phyloP scores from a whole-genome alignment of 2,797 vertebrate genomes.

The Picus viridis region DNA sequence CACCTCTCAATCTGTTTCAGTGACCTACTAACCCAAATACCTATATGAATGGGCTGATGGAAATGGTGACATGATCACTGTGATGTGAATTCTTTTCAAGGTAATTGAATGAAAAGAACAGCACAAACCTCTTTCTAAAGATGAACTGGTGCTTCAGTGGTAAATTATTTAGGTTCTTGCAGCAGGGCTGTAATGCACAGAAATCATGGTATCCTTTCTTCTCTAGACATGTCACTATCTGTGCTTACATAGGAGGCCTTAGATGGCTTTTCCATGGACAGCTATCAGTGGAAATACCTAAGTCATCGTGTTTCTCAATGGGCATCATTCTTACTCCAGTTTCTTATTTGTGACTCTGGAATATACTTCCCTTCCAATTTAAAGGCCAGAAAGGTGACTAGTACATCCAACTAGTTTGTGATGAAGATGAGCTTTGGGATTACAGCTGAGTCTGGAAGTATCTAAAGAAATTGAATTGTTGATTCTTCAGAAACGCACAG shows the following conservation, averaged over 20 bases:
- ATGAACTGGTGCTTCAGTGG: neutral
- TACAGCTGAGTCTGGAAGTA: neutral
- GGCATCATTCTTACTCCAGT: neutral
- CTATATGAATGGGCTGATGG: conserved; percentile 28
- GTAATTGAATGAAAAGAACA: conserved; percentile 22
- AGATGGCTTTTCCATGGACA: neutral
- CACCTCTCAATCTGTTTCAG: conserved; percentile 52
- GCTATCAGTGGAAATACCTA: neutral
- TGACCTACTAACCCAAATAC: conserved; percentile 65
- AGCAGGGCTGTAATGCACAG: neutral
- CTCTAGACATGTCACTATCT: neutral
- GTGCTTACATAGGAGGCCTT: neutral
- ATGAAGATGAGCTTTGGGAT: neutral
- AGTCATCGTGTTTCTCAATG: neutral
- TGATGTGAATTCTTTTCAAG: conserved; percentile 28
- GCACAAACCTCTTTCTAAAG: conserved; percentile 22
- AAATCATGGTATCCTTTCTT: neutral
- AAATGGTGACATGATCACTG: conserved; percentile 30
- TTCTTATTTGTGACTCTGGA: neutral
- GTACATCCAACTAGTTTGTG: neutral
- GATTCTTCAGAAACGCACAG: too few species aligned
- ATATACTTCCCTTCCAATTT: neutral
- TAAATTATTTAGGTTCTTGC: neutral
- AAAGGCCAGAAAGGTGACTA: neutral
- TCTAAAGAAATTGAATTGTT: neutral